Percentiles rank a stretch among this genome's conserved stretches.
phyloP scores from a whole-genome alignment of 1,140 invertebrate genomes.

The Bicyclus anynana region DNA sequence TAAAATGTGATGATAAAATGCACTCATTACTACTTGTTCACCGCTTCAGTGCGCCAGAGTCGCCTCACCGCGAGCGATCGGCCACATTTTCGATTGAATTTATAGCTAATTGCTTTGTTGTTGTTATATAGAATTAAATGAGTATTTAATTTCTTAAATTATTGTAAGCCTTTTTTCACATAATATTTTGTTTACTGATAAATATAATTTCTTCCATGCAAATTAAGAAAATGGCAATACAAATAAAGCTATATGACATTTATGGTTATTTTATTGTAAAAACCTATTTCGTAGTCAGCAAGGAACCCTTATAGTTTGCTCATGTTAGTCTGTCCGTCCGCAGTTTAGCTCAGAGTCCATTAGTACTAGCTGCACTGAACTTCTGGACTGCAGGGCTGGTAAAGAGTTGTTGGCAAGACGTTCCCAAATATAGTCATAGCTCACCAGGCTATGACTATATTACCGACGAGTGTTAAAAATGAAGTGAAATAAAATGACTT shows the following conservation, averaged over 20 bases:
- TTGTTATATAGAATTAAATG: conserved; percentile 53
- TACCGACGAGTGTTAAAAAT: no score
- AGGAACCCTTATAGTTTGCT: no score
- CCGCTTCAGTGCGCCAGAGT: conserved; percentile 4
- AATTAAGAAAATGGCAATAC: conserved; percentile 69
- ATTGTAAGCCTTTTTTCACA: conserved; percentile 45
- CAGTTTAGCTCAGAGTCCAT: no score
- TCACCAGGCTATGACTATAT: no score
- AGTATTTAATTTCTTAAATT: conserved; percentile 63
- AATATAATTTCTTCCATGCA: conserved; percentile 65
- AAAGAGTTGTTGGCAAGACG: no score
- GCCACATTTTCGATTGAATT: conserved; percentile 27
- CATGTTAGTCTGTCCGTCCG: no score
- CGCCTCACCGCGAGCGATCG: conserved; percentile 4
- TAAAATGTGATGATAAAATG: no score
- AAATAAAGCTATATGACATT: conserved; percentile 56
- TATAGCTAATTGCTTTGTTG: conserved; percentile 63
- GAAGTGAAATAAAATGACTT: neutral
- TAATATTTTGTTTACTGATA: conserved; percentile 56
- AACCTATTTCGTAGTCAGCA: no score
- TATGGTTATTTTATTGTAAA: conserved; percentile 5
- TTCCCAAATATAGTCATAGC: no score
- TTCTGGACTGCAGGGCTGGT: no score
- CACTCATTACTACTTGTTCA: conserved; percentile 3
- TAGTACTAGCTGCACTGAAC: no score